Evolutionary conservation across 2,113 vertebrate genomes (phyloP).

Genomic region (Rutilus rutilus): DNA sequence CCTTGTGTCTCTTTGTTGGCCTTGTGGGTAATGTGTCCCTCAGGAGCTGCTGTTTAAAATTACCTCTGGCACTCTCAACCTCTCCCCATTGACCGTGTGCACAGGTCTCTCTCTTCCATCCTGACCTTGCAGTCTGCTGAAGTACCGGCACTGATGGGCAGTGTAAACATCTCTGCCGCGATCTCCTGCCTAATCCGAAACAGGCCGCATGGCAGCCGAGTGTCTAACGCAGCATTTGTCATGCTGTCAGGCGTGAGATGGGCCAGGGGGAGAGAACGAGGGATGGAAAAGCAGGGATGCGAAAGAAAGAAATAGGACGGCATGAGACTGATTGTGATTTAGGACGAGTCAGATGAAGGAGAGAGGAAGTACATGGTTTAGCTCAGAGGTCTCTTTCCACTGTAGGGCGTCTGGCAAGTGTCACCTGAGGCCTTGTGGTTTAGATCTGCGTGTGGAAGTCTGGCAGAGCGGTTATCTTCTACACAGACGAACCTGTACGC

Average conservation of each 20-base stretch:
- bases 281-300: background rate
- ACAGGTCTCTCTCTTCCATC: conserved; percentile 36
- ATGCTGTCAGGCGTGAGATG: conserved; percentile 50
- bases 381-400: conserved; percentile 31
- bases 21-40: conserved; percentile 55
- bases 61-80: conserved; percentile 48
- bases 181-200: conserved; percentile 41
- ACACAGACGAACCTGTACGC: conserved; percentile 36
- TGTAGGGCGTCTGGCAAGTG: conserved; percentile 43
- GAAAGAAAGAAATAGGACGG: background rate
- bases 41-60: conserved; percentile 55
- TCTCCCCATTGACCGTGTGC: conserved; percentile 34
- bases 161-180: conserved; percentile 49
- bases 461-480: conserved; percentile 42
- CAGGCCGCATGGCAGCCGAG: conserved; percentile 41
- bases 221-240: conserved; percentile 39
- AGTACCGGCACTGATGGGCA: conserved; percentile 32
- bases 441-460: conserved; percentile 32
- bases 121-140: conserved; percentile 33
- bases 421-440: conserved; percentile 52
- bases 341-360: conserved; percentile 33
- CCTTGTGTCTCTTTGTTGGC: conserved; percentile 47
- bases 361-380: conserved; percentile 53
- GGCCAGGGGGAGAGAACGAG: conserved; percentile 23
- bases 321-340: conserved; percentile 1